These are phyloP conservation scores for Etia nguti DNA, from an alignment of 2,113 vertebrate species.

Conservation along the genomic window DNA sequence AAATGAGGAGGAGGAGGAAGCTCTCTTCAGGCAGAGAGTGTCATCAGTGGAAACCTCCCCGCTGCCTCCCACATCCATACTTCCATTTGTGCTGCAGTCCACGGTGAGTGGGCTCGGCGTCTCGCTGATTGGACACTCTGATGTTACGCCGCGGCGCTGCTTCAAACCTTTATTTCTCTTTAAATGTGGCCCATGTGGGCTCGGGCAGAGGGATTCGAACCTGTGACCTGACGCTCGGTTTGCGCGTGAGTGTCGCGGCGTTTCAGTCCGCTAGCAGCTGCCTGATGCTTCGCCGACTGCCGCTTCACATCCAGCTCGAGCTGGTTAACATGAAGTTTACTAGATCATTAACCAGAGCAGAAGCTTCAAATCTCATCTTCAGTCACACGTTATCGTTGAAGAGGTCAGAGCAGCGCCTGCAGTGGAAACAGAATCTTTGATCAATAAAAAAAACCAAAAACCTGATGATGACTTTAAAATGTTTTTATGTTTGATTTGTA, in stretches of 20 bases:
- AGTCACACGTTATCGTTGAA: not conserved
- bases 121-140: not conserved
- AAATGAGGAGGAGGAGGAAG: slow-evolving; percentile 4
- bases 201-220: not conserved
- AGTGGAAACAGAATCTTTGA: fast-evolving
- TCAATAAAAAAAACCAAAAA: not conserved
- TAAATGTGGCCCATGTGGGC: not conserved
- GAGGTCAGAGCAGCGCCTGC: not conserved
- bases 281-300: slow-evolving; percentile 18
- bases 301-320: not conserved
- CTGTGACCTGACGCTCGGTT: fast-evolving
- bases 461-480: not conserved
- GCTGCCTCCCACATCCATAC: not conserved
- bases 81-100: not conserved
- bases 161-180: not conserved
- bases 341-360: not conserved
- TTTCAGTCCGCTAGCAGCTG: not conserved
- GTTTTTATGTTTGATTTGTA: not conserved
- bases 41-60: slow-evolving; percentile 15
- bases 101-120: not conserved
- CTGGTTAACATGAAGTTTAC: not conserved
- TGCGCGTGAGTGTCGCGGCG: fast-evolving
- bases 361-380: not conserved
- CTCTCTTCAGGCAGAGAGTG: slow-evolving; percentile 5
- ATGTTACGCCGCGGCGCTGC: not conserved